Base-by-base conservation (phyloP, 2,113 vertebrate genomes). In the Thinocorus orbignyianus region DNA sequence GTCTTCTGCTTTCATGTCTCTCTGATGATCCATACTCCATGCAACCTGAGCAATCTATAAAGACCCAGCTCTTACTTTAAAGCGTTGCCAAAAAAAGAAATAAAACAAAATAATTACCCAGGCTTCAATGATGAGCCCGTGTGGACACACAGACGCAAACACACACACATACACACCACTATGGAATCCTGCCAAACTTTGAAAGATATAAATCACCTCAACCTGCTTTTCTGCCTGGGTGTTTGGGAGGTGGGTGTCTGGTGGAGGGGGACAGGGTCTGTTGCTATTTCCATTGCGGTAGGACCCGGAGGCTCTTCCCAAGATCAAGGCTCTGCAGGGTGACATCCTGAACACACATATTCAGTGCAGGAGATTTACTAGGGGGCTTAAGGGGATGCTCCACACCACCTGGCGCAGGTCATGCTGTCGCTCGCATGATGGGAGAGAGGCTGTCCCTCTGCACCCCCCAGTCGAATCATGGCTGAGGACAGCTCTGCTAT, bases 11-110 rank as follows among this genome's bases (percentile, higher is more conserved):
- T 96, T 96, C 92, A 95, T 94, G 93, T 95, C 66, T 82, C 86
- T 94, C 92, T 91, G 93, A 95, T 46, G 86, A 95, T 94, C 93
- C 88, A 94, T 89, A 94, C 93, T 77, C 83, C 8, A 16, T 61
- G 84, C 92, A 96, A 97, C 88, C 93, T 96, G 96, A 95, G 88
- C 90, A 95, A 96, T 94, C 95, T 88, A 92, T 90, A 96, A 96
- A 97, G 95, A 94, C 69, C 72, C 69, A 52, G 86, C 61, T 96
- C 70, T 92, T 72, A 72, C 96, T 97, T 96, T 96, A 54, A 97
- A 96, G 91, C 35, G 65, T 80, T 92, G 96, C 96, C 96, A 96
- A 89, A 95, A 74, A 92, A 81, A 72, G 80, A 92, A 96, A 92
- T 62, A 81, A 89, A 95, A 54, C 64, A 88, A 96, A 97, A 92